These are phyloP conservation scores for Octonoba sinensis DNA, from an alignment of 2,888 invertebrate species.

Conservation along the genomic window DNA sequence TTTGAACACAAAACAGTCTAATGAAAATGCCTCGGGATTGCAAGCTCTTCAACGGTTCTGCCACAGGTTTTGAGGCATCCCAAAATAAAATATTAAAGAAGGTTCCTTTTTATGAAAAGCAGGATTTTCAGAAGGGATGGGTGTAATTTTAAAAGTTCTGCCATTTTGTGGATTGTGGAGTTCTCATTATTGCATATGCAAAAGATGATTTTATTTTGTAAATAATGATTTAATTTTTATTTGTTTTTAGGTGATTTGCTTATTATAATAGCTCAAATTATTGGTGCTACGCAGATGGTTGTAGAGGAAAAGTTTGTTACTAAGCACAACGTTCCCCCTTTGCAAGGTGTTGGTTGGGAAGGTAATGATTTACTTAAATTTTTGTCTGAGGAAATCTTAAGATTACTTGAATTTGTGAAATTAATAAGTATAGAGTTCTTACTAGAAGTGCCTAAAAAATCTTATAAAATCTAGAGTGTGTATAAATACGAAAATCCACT, in stretches of 20 bases:
- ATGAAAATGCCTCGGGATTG: too few species aligned
- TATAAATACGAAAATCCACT: too few species aligned
- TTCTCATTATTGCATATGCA: too few species aligned
- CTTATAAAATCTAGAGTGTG: not conserved
- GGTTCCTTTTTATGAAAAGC: too few species aligned
- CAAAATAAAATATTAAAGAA: too few species aligned
- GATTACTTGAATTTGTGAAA: not conserved
- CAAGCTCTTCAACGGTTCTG: too few species aligned
- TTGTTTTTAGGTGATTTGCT: conserved; percentile 73
- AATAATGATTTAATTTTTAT: not conserved
- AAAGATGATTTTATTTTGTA: too few species aligned
- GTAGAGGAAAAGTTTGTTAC: conserved; percentile 92
- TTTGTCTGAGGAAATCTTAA: not conserved
- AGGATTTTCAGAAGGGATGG: too few species aligned
- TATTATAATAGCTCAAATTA: conserved; percentile 79
- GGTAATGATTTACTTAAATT: conserved; percentile 73
- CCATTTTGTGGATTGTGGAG: too few species aligned
- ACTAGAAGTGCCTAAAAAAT: not conserved
- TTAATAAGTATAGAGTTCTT: not conserved
- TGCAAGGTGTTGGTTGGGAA: conserved; percentile 95
- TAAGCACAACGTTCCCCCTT: conserved; percentile 86
- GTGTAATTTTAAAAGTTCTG: too few species aligned
- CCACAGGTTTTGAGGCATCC: too few species aligned
- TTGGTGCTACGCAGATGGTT: conserved; percentile 92
- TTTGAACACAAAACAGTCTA: too few species aligned